Percentiles rank a stretch among this genome's conserved stretches.
Conservation (phyloP, 2,797 vertebrate genomes). For the Crenichthys baileyi region DNA sequence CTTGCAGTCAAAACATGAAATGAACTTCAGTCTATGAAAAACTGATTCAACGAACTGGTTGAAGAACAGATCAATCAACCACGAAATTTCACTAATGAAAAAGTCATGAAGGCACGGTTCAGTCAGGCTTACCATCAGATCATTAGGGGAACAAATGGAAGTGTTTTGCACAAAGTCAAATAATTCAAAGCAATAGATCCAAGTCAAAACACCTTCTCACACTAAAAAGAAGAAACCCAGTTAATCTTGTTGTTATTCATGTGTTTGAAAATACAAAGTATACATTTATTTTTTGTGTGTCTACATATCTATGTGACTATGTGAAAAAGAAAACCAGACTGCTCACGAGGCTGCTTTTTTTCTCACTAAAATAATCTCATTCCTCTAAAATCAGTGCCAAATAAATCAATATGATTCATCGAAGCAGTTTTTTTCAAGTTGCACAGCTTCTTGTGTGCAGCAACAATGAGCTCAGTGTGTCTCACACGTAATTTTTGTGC, state of each 20-base stretch:
- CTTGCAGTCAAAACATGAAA: background rate
- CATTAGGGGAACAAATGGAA: background rate
- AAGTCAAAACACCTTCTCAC: slow-evolving; percentile 20
- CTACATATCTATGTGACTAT: slow-evolving; percentile 10
- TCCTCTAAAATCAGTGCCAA: background rate
- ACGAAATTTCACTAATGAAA: background rate
- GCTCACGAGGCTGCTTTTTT: background rate
- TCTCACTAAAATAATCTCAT: background rate
- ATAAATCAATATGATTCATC: background rate
- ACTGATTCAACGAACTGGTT: background rate
- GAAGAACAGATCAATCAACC: background rate
- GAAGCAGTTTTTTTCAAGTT: slow-evolving; percentile 35
- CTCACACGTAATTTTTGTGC: slow-evolving; percentile 43
- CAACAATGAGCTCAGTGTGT: slow-evolving; percentile 18
- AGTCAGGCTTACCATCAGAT: slow-evolving; percentile 23
- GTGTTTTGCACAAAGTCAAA: background rate
- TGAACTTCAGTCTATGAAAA: background rate
- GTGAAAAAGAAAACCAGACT: slow-evolving; percentile 61
- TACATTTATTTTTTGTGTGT: slow-evolving; percentile 56
- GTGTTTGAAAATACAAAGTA: slow-evolving; percentile 70
- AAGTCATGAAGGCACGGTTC: background rate
- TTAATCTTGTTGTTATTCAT: slow-evolving; percentile 72
- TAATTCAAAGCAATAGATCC: background rate
- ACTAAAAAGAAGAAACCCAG: slow-evolving; percentile 54
- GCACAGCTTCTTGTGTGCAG: slow-evolving; percentile 54